Base-by-base conservation (phyloP, 2,797 vertebrate genomes). In the Sebastes elongatus region DNA sequence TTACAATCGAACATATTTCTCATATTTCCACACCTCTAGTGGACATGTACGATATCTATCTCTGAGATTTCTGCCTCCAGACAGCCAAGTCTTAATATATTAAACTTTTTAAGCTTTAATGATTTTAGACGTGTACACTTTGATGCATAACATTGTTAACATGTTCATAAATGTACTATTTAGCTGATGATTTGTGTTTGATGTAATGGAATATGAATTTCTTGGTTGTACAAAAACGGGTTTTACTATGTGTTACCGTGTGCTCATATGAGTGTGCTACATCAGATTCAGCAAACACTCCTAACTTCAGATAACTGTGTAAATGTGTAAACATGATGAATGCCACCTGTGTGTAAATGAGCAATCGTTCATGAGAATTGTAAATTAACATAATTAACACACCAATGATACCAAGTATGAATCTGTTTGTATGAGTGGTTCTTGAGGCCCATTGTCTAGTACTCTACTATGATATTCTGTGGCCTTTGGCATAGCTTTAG, bases 101-200 rank as follows among this genome's bases (percentile, higher is more conserved):
- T 38, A 0, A 38, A 38, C 0, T 13, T 38, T 0, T 38, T 38
- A 38, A 38, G 35, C 35, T 38, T 38, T 0, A 38, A 38, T 38
- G 35, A 38, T 38, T 38, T 38, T 11, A 38, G 0, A 38, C 35
- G 0, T 5, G 35, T 38, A 38, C 0, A 38, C 35, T 22, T 61
- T 61, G 60, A 13, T 62, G 1, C 20, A 33, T 14, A 62, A n/a
- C 30, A 62, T 13, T 62, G 20, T 14, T n/a, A 11, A 13, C 7
- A n/a, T 20, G 13, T 62, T n/a, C 6, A 7, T 13, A 33, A 53
- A 53, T 53, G n/a, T 53, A 56, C n/a, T 22, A 23, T 46, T 23
- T 28, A 66, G 23, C 42, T 11, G 14, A 28, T 66, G 25, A 49
- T 28, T 28, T 28, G 5, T 20, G 25, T 67, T 68, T 68, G 18